phyloP scores from a whole-genome alignment of 2,888 invertebrate genomes.

The Pyrrhopygopsis socrates region DNA sequence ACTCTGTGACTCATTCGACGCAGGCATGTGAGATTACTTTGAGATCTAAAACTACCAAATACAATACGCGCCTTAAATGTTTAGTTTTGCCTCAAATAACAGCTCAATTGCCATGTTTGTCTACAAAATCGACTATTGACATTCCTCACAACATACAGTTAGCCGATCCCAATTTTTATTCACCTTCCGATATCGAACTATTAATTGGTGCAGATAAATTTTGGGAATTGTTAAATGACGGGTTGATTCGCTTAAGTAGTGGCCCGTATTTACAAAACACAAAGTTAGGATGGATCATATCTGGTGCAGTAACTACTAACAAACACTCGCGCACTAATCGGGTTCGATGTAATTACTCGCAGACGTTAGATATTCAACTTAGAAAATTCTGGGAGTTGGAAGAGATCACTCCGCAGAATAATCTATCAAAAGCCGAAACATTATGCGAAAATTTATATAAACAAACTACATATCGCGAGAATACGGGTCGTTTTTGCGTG shows the following conservation, averaged over 20 bases:
- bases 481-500: slow-evolving; percentile 72
- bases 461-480: slow-evolving; percentile 59
- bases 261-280: slow-evolving; percentile 74
- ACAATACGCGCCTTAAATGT: slow-evolving; percentile 63
- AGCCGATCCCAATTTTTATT: slow-evolving; percentile 72
- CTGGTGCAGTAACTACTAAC: slow-evolving; percentile 50
- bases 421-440: not conserved
- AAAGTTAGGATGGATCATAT: slow-evolving; percentile 76
- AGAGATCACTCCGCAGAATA: slow-evolving; percentile 39
- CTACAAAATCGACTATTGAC: slow-evolving; percentile 26
- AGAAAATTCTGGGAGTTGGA: slow-evolving; percentile 74
- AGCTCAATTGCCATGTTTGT: slow-evolving; percentile 42
- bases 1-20: slow-evolving; percentile 58
- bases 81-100: slow-evolving; percentile 54
- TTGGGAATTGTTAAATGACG: slow-evolving; percentile 69
- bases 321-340: not conserved
- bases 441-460: slow-evolving; percentile 68
- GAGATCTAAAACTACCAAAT: slow-evolving; percentile 54
- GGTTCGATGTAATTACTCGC: slow-evolving; percentile 59
- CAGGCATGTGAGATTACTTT: slow-evolving; percentile 60
- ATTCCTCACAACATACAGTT: slow-evolving; percentile 55
- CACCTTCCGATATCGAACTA: slow-evolving; percentile 52
- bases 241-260: slow-evolving; percentile 58
- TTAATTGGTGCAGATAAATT: slow-evolving; percentile 74
- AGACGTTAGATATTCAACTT: slow-evolving; percentile 48